These are phyloP conservation scores for Lochmaea crataegi DNA, from an alignment of 2,888 invertebrate genomes.

Conservation along the genomic window DNA sequence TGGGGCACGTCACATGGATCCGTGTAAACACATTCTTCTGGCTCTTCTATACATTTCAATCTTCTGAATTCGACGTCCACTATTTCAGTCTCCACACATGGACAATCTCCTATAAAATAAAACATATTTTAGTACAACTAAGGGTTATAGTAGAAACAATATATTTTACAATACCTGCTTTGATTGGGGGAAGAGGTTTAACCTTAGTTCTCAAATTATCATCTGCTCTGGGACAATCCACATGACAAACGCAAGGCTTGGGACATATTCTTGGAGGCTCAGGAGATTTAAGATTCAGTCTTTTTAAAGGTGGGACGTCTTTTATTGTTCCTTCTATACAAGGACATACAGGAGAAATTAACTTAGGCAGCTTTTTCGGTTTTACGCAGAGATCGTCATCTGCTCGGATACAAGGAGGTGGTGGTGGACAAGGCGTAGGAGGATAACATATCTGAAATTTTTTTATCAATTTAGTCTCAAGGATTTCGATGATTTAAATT, in stretches of 20 bases:
- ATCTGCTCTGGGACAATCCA: conserved; percentile 43
- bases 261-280: conserved; percentile 44
- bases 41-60: conserved; percentile 44
- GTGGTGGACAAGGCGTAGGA: conserved; percentile 16
- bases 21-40: conserved; percentile 32
- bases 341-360: conserved; percentile 50
- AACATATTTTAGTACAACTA: no score
- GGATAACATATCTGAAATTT: conserved; percentile 12
- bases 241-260: conserved; percentile 27
- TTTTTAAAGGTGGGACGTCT: conserved; percentile 39
- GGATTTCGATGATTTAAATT: no score
- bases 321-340: conserved; percentile 45
- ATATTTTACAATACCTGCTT: conserved; percentile 23
- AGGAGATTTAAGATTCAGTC: conserved; percentile 43
- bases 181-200: conserved; percentile 47
- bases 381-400: conserved; percentile 33
- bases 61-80: conserved; percentile 45
- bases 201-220: conserved; percentile 28
- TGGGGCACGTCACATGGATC: conserved; percentile 38
- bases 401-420: conserved; percentile 38
- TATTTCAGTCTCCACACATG: conserved; percentile 49
- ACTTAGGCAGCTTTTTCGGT: conserved; percentile 42
- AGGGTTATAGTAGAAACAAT: no score
- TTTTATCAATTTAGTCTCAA: no score
- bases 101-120: conserved; percentile 45